Evolutionary conservation across 2,113 vertebrate species (phyloP), one percentile per base, ranked within the genome.

Genomic region (Poeciliopsis retropinna): DNA sequence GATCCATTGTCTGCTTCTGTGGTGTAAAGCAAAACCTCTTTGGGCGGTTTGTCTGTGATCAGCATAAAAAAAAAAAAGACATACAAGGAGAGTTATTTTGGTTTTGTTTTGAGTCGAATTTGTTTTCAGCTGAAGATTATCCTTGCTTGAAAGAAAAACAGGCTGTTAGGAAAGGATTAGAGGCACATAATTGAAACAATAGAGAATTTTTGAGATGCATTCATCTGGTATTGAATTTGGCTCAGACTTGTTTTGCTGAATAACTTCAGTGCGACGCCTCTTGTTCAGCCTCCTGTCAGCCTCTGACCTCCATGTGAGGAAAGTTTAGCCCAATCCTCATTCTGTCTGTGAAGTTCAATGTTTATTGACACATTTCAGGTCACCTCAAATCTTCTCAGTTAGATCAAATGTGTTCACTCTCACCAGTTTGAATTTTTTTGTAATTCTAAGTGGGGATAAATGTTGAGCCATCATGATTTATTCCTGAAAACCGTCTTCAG

Each of bases 11-110:
- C 25, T 37, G 57, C 47, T 62, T 65, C 57, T 67, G 12, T 28
- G 66, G 41, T 22, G 31, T 65, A 57, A 75, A 78, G 70, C 31
- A 77, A 39, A 80, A 54, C 41, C 37, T 8, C 70, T 80, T 67
- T 73, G n/a, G 39, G 69, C 61, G n/a, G 65, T 57, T 9, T 29
- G 67, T 60, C 62, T 79, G 61, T 78, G 44, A 73, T 82, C 31
- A 37, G n/a, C 32, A 39, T 65, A 3, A 31, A 31, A 37, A 37
- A 5, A 65, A 65, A 39, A 14, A n/a, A 14, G 34, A 39, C 15
- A 27, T 25, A 39, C 39, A 76, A 63, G 25, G 70, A 72, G n/a
- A 39, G 28, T 27, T 44, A 14, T 17, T 47, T 8, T 19, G 14
- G 39, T 67, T 65, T 74, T 67, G 15, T 60, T 41, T 57, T 27